Conservation (phyloP, 2,113 vertebrate species). For the Hydrochoerus hydrochaeris region DNA sequence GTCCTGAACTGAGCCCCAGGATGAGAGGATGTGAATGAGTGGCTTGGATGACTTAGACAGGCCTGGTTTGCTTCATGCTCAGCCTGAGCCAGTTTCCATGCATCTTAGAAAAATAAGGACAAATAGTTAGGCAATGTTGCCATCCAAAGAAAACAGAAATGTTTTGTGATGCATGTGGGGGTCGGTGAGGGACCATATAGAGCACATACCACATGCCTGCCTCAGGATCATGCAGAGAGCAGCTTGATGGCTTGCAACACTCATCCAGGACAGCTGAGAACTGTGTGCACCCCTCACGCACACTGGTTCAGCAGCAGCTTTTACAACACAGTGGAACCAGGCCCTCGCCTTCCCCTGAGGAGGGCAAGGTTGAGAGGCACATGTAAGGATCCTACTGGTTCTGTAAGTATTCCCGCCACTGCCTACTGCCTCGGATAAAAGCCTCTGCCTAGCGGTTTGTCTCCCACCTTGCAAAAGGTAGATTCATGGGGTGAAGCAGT, state of each 20-base stretch:
- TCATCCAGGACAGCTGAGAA: background rate
- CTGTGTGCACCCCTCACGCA: background rate
- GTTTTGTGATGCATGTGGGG: conserved; percentile 11
- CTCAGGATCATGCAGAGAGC: background rate
- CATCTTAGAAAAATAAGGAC: conserved; percentile 65
- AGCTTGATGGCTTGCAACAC: conserved; percentile 8
- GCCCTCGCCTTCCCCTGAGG: background rate
- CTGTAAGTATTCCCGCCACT: background rate
- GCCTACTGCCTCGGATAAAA: conserved; percentile 35
- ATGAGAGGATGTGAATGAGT: conserved; percentile 53
- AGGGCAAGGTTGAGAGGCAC: background rate
- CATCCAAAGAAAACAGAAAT: conserved; percentile 70
- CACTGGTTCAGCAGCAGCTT: background rate
- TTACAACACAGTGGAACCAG: background rate
- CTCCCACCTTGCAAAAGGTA: background rate
- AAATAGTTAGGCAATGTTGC: conserved; percentile 58
- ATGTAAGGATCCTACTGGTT: background rate
- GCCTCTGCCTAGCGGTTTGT: background rate
- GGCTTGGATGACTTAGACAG: conserved; percentile 47
- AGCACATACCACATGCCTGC: background rate
- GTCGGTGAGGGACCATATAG: background rate
- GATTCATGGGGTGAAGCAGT: background rate
- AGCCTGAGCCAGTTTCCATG: conserved; percentile 55
- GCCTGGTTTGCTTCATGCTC: conserved; percentile 66
- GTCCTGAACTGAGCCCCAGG: conserved; percentile 26